Evolutionary conservation across 2,888 invertebrate genomes (phyloP), one percentile per base, ranked within the genome.

Genomic region (Sphecodes monilicornis): DNA sequence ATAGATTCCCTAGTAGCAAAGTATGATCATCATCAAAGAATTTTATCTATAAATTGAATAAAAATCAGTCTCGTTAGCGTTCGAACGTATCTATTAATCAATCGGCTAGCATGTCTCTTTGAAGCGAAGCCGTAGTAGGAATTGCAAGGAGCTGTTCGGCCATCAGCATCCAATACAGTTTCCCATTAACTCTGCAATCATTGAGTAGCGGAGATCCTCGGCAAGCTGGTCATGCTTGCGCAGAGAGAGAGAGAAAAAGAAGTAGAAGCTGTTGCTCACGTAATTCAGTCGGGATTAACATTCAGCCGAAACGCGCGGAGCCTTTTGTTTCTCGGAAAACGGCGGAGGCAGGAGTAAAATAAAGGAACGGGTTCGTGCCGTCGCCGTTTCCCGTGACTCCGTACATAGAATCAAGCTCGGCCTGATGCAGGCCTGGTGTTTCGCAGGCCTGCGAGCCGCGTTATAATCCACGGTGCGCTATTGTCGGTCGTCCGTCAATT

Each of bases 401-500:
- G 81, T 81, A 76, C 60, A 73, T 76, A 83, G 76, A 82, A 82
- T 76, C 82, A 73, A 76, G 46, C 57, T 22, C 16, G 54, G 43
- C 46, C 54, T 54, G n/a, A n/a, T 54, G 22, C n/a, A n/a, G n/a
- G 54, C 54, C 54, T 54, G 54, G 54, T n/a, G 32, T 66, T 50
- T 41, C 43, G 26, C 50, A 29, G 78, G 41, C n/a, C 57, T 46
- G 54, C 22, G 41, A 36, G 57, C 77, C 72, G 60, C 60, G 82
- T 74, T 81, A 73, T 76, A 85, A 81, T 85, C 78, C 77, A 76
- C 72, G 57, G 32, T 43, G 57, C 74, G 78, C 64, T 70, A 80
- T 88, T 85, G 82, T 87, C 89, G 84, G 85, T 76, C 82, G 78
- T 83, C 76, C 86, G 83, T 86, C 89, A 86, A 89, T 89, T 90